These are phyloP conservation scores for Dryas iulia DNA, from an alignment of 1,140 invertebrate genomes.

Conservation along the genomic window DNA sequence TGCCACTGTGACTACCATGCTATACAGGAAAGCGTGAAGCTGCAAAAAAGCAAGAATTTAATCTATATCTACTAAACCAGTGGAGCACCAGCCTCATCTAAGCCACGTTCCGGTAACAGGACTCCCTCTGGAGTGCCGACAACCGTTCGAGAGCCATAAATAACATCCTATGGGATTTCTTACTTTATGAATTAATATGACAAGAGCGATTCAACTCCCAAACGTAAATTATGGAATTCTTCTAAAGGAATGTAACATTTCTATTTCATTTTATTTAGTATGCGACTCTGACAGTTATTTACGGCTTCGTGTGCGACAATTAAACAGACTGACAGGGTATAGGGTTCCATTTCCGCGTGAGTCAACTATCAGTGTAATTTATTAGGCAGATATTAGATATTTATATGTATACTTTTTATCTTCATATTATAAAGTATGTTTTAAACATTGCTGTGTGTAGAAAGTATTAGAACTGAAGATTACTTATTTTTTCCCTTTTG, in stretches of 20 bases:
- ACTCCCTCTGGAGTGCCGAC: conserved; percentile 12
- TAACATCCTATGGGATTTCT: conserved; percentile 11
- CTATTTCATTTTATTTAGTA: neutral
- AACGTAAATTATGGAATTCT: neutral
- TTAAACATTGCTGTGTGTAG: too few relatives aligned
- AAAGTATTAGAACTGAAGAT: too few relatives aligned
- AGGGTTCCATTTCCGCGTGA: neutral
- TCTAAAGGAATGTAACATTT: conserved; percentile 2
- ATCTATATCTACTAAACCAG: neutral
- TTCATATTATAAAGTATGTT: too few relatives aligned
- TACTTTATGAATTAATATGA: conserved; percentile 17
- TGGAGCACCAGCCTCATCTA: neutral
- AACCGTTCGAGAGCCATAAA: conserved; percentile 17
- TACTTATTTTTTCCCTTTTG: too few relatives aligned
- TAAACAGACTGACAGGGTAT: neutral
- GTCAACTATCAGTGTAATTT: neutral
- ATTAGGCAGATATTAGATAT: neutral
- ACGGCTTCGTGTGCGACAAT: neutral
- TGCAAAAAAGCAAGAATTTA: too few relatives aligned
- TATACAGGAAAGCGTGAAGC: too few relatives aligned
- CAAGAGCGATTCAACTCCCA: neutral
- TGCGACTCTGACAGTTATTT: neutral
- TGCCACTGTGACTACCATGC: too few relatives aligned
- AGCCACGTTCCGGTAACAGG: conserved; percentile 13
- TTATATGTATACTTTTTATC: too few relatives aligned